Base-by-base conservation (phyloP, 2,797 vertebrate species). In the Chiroxiphia lanceolata region DNA sequence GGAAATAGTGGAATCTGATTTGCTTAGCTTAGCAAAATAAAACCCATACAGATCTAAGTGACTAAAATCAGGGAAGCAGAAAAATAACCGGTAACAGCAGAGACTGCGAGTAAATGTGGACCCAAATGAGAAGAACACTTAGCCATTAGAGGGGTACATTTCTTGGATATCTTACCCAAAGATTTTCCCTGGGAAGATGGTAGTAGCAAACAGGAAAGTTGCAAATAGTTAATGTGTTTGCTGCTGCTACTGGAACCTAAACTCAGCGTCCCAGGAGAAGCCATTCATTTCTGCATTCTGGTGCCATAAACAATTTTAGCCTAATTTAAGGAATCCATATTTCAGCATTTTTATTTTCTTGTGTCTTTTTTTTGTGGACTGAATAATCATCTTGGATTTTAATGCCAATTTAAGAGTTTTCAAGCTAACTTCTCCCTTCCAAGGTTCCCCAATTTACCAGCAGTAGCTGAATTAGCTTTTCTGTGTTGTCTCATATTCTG, bases 321-420 rank as follows among this genome's bases (percentile, higher is more conserved):
- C 79, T 92, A 65, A 65, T 92, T 74, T 82, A 75, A 85, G 72
- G 42, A 75, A 91, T 75, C 65, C 19, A 13, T 45, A 64, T 75
- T 87, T 60, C 69, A 91, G 29, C 20, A 47, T 13, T 61, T 78
- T 74, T 89, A 27, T 92, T 91, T 93, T 50, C 29, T 38, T 15
- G 13, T 54, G 11, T 7, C 1, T 48, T 40, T 81, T 13, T 87
- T 81, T 47, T 54, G 50, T 44, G 33, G 29, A 33, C 69, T 61
- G 34, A 79, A 82, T 89, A 89, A 91, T 22, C 9, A 33, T 78
- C 40, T 75, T 86, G 71, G 88, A 85, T 91, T 87, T 87, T 59
- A 72, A 56, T 56, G 44, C 33, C 1, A 14, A 11, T 94, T 90
- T 38, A 81, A 68, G 72, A 25, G 22, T 87, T 89, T 86, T 81